Conservation (phyloP, 2,888 invertebrate genomes). For the Frankliniella intonsa region DNA sequence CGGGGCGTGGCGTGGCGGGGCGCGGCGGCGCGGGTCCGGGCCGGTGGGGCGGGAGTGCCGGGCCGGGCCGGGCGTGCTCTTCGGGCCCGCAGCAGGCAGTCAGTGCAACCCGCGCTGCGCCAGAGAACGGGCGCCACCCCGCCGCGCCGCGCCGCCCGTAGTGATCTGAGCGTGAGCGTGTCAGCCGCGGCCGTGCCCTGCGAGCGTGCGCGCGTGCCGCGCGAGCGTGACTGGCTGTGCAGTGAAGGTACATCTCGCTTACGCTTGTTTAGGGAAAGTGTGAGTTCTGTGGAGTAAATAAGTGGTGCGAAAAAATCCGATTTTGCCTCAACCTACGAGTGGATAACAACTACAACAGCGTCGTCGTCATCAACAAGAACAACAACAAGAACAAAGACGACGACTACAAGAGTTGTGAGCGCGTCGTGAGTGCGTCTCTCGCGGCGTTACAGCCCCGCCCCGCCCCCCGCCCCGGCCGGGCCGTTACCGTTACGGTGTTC, state of each 20-base stretch:
- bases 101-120: slow-evolving; percentile 1
- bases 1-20: not conserved
- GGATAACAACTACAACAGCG: too few species aligned
- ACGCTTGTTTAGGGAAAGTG: not conserved
- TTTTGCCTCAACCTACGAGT: too few species aligned
- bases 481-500: too few species aligned
- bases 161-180: not conserved
- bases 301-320: too few species aligned
- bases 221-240: not conserved
- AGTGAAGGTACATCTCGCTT: not conserved
- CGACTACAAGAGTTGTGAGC: too few species aligned
- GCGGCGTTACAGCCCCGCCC: too few species aligned
- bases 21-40: not conserved
- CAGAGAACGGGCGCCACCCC: not conserved
- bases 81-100: not conserved
- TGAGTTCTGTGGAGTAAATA: too few species aligned
- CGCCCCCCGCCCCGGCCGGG: too few species aligned
- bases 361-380: too few species aligned
- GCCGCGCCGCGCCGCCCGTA: not conserved
- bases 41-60: not conserved
- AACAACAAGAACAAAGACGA: too few species aligned
- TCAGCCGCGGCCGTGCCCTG: not conserved
- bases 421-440: too few species aligned
- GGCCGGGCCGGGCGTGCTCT: too few species aligned
- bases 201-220: not conserved